A percentile compares a stretch with the other conserved stretches of the same genome.
phyloP scores from a whole-genome alignment of 2,888 invertebrate species.

The Caenorhabditis uteleia region DNA sequence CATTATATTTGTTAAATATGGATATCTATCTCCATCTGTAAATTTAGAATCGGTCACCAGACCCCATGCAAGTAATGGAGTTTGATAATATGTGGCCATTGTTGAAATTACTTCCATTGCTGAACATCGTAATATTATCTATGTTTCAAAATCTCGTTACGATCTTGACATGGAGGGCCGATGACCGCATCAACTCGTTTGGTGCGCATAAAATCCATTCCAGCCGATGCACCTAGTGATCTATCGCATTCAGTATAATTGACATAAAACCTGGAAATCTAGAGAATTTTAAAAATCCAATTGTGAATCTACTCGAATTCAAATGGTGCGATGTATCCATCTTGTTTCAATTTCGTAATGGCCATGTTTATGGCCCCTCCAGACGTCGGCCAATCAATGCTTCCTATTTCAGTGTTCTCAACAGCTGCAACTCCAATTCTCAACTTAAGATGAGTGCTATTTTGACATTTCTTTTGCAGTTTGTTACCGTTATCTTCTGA shows the following conservation, averaged over 20 bases:
- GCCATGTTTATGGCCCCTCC: conserved; percentile 57
- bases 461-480: not conserved
- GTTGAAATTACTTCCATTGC: conserved; percentile 38
- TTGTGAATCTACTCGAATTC: conserved; percentile 37
- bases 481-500: conserved; percentile 14
- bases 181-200: conserved; percentile 46
- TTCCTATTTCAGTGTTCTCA: conserved; percentile 24
- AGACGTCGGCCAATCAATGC: conserved; percentile 35
- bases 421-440: conserved; percentile 73
- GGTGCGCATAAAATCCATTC: conserved; percentile 44
- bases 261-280: conserved; percentile 18
- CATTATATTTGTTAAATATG: conserved; percentile 37
- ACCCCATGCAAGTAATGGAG: conserved; percentile 54
- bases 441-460: conserved; percentile 74
- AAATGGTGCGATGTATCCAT: conserved; percentile 42
- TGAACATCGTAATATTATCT: conserved; percentile 5
- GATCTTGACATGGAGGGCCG: conserved; percentile 50
- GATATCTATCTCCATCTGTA: conserved; percentile 34
- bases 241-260: conserved; percentile 42
- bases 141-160: conserved; percentile 18
- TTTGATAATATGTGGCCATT: conserved; percentile 42
- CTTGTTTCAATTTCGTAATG: conserved; percentile 40
- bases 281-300: conserved; percentile 1
- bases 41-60: conserved; percentile 32
- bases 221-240: conserved; percentile 21